These are phyloP conservation scores for Spongia lamella DNA, from an alignment of 37 sponge, comb jelly and placozoan species.

Conservation along the genomic window DNA sequence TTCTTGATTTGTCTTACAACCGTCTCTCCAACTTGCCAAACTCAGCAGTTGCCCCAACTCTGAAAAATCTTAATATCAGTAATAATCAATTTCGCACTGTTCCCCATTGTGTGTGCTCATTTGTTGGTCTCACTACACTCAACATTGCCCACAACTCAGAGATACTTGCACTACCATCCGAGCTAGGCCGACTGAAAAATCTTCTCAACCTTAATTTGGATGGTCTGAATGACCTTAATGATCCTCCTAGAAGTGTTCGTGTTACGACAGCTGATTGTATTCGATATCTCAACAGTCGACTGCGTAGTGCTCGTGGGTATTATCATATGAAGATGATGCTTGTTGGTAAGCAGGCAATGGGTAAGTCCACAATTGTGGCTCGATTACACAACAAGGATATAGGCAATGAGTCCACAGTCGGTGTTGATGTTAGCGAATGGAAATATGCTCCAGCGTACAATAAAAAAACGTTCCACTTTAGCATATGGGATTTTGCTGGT, in stretches of 20 bases:
- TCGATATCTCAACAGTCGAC: slow-evolving; percentile 78
- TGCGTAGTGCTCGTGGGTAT: slow-evolving; percentile 68
- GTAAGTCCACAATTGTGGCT: slow-evolving; percentile 88
- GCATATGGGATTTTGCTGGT: slow-evolving; percentile 97
- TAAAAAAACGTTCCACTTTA: slow-evolving; percentile 62
- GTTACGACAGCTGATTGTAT: slow-evolving; percentile 62
- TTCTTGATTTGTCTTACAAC: slow-evolving; percentile 82
- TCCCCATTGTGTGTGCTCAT: slow-evolving; percentile 80
- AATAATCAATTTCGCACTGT: slow-evolving; percentile 71
- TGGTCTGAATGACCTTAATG: slow-evolving; percentile 77
- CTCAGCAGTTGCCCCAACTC: slow-evolving; percentile 53
- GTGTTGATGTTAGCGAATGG: slow-evolving; percentile 90
- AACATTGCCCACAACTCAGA: slow-evolving; percentile 72
- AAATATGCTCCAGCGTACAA: slow-evolving; percentile 48
- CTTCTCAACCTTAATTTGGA: slow-evolving; percentile 50
- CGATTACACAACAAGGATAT: slow-evolving; percentile 74
- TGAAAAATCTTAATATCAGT: slow-evolving; percentile 72
- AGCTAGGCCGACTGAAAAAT: slow-evolving; percentile 77
- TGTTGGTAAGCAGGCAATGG: slow-evolving; percentile 79
- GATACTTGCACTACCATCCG: slow-evolving; percentile 67
- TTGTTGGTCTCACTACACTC: slow-evolving; percentile 57
- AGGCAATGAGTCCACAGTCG: slow-evolving; percentile 89
- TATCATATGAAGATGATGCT: slow-evolving; percentile 94
- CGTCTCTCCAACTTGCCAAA: slow-evolving; percentile 68
- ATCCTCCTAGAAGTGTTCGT: slow-evolving; percentile 70